Base-by-base conservation (phyloP, 37 sponge, comb jelly and placozoan genomes). In the Tethya wilhelma region DNA sequence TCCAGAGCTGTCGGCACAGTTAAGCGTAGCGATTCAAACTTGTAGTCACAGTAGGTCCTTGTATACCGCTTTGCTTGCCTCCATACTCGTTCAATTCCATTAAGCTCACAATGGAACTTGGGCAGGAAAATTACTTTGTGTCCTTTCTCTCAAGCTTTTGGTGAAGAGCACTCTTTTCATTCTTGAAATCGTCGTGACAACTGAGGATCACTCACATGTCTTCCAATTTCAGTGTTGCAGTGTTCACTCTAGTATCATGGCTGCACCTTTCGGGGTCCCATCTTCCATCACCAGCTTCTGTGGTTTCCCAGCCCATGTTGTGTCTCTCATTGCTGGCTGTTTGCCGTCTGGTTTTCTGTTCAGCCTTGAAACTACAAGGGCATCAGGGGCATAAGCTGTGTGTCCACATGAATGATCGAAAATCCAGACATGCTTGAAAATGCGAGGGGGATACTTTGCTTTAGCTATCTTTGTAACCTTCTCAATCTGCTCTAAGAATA, bases 51-150 rank as follows among this genome's bases (percentile, higher is more conserved):
- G 46, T 78, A 64, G n/a, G 78, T 46, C 12, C 78, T 26, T 42
- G 78, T 78, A 33, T 74, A 56, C 9, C 77, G 63, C 38, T 75
- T 75, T 36, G 39, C 40, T 9, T 75, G 77, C 3, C 44, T n/a
- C 77, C 77, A 75, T n/a, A 58, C 59, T 11, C 60, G 37, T 23
- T 75, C 77, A 34, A 75, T 75, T 1, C 32, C 32, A 42, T 78
- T 78, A 1, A 78, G 67, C 65, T 78, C 78, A 65, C 78, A 78
- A 26, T 78, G 78, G n/a, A 78, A 78, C 67, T 78, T 78, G 0
- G 78, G 64, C 1, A 78, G 22, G 46, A 78, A 78, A 30, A 78
- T 43, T 30, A 30, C 44, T 11, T 8, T 64, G 65, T 64, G 65
- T 5, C 67, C 78, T 26, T 7, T 44, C 25, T 43, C 8, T 29